These are phyloP conservation scores for Eptesicus fuscus DNA, from an alignment of 2,113 vertebrate genomes.

Conservation along the genomic window DNA sequence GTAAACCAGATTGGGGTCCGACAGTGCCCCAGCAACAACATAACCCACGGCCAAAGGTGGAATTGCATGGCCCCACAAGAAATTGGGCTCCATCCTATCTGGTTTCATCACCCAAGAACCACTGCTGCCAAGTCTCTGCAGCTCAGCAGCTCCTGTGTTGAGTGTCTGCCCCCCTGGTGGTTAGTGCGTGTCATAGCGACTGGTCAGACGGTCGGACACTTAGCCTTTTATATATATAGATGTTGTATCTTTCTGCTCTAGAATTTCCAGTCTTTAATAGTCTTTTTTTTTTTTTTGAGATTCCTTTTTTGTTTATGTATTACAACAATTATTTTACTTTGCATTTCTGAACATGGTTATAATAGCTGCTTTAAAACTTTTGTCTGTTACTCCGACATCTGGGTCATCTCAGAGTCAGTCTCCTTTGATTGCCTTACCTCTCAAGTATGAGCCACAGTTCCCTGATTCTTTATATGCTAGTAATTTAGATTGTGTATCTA, in stretches of 20 bases:
- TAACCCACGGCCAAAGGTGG: too few species aligned
- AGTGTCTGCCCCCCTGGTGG: too few species aligned
- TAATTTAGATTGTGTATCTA: background rate
- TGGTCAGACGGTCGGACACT: too few species aligned
- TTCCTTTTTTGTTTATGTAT: background rate
- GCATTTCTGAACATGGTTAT: background rate
- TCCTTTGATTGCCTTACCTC: background rate
- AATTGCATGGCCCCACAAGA: too few species aligned
- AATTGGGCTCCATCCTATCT: too few species aligned
- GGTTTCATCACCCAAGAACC: too few species aligned
- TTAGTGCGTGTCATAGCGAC: too few species aligned
- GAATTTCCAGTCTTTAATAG: background rate
- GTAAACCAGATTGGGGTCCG: too few species aligned
- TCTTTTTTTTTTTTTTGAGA: background rate
- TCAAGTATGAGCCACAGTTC: background rate
- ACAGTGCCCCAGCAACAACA: too few species aligned
- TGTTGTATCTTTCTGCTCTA: background rate
- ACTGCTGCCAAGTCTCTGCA: too few species aligned
- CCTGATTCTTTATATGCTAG: background rate
- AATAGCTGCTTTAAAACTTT: background rate
- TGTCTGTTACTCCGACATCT: background rate
- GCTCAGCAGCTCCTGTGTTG: too few species aligned
- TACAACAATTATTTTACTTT: background rate
- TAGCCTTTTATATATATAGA: too few species aligned
- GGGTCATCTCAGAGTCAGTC: background rate